Conservation (phyloP, 2,113 vertebrate genomes). For the Hirundichthys speculiger region DNA sequence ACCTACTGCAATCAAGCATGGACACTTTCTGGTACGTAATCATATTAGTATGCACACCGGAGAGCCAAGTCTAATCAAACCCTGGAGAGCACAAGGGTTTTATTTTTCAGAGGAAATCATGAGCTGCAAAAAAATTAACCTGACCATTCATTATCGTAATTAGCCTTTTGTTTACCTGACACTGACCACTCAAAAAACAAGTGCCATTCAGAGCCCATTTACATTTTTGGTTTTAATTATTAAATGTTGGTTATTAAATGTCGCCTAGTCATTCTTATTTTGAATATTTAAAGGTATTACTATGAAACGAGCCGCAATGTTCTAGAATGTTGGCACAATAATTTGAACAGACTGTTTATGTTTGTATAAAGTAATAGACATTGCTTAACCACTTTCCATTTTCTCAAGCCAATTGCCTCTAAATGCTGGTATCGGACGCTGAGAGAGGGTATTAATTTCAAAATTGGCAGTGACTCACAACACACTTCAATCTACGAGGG, state of each 20-base stretch:
- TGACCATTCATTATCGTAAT: slow-evolving; percentile 37
- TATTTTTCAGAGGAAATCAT: slow-evolving; percentile 42
- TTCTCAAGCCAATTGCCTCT: slow-evolving; percentile 57
- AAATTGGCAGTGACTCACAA: slow-evolving; percentile 66
- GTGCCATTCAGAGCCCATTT: slow-evolving; percentile 32
- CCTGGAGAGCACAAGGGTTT: slow-evolving; percentile 39
- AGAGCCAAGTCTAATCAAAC: slow-evolving; percentile 48
- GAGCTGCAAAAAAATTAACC: slow-evolving; percentile 37
- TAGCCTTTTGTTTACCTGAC: slow-evolving; percentile 55
- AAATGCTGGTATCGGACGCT: slow-evolving; percentile 58
- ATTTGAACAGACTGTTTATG: slow-evolving; percentile 67
- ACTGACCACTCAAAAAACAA: slow-evolving; percentile 28
- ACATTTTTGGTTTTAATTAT: slow-evolving; percentile 23
- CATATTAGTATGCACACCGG: slow-evolving; percentile 50
- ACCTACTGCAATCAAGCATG: slow-evolving; percentile 47
- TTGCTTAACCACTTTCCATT: slow-evolving; percentile 67
- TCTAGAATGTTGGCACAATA: slow-evolving; percentile 34
- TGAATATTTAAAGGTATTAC: slow-evolving; percentile 35
- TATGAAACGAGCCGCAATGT: slow-evolving; percentile 16
- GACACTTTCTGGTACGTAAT: slow-evolving; percentile 28
- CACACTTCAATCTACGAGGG: slow-evolving; percentile 68
- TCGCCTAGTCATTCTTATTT: slow-evolving; percentile 9
- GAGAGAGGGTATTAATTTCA: slow-evolving; percentile 71
- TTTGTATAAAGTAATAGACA: slow-evolving; percentile 57
- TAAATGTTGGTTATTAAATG: background rate